Conservation (phyloP, 2,888 invertebrate genomes). For the Chydorus sphaericus region DNA sequence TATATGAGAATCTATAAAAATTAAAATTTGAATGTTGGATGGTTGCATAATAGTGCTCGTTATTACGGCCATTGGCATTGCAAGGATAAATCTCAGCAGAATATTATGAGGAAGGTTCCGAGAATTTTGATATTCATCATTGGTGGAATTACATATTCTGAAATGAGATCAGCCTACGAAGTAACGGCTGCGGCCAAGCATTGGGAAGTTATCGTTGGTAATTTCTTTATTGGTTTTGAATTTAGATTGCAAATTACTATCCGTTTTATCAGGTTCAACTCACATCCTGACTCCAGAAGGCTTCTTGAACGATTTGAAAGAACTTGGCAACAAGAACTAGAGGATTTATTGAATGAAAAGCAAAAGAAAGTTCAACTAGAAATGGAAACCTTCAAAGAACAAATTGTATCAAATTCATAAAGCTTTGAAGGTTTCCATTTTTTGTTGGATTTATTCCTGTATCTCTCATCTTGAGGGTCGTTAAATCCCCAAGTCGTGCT, state of each 20-base stretch:
- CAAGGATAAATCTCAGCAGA: slow-evolving; percentile 90
- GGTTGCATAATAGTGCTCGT: slow-evolving; percentile 70
- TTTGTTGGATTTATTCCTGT: too few species aligned
- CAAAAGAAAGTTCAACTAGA: too few species aligned
- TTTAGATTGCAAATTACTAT: neutral
- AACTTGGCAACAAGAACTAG: slow-evolving; percentile 36
- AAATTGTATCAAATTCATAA: too few species aligned
- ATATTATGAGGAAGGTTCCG: slow-evolving; percentile 88
- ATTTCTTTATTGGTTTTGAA: slow-evolving; percentile 15
- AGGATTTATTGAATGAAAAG: too few species aligned
- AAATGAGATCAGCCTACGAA: slow-evolving; percentile 96
- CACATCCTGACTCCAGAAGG: slow-evolving; percentile 91
- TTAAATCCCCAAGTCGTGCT: too few species aligned
- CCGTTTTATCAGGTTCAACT: slow-evolving; percentile 54
- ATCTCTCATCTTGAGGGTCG: too few species aligned
- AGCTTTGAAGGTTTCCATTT: too few species aligned
- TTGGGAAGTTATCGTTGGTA: slow-evolving; percentile 95
- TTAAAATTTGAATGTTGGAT: neutral
- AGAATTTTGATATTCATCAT: slow-evolving; percentile 90
- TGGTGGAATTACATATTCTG: slow-evolving; percentile 90
- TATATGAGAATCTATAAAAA: neutral
- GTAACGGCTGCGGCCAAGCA: slow-evolving; percentile 88
- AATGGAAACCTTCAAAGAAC: too few species aligned
- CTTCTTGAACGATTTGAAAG: slow-evolving; percentile 77
- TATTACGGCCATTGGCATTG: slow-evolving; percentile 99